phyloP scores from a whole-genome alignment of 2,888 invertebrate genomes.

The Chymomyza amoena region DNA sequence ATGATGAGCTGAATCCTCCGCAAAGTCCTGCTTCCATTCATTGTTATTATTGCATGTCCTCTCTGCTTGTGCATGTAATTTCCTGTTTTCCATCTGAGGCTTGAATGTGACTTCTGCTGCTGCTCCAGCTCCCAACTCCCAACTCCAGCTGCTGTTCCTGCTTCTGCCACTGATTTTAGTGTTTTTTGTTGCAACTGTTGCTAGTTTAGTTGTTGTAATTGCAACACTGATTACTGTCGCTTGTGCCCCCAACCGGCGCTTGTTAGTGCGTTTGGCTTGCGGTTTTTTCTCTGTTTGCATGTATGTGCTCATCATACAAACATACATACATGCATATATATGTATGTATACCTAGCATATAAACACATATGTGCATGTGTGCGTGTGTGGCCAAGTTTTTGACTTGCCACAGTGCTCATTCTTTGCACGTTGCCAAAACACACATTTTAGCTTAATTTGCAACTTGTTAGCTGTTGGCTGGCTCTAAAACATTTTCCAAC shows the following conservation, averaged over 20 bases:
- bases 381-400: conserved; percentile 35
- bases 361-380: conserved; percentile 7
- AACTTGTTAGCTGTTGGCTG: conserved; percentile 69
- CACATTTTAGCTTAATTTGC: conserved; percentile 67
- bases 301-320: not conserved
- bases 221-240: conserved; percentile 57
- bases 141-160: not conserved
- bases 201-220: conserved; percentile 35
- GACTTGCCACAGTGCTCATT: conserved; percentile 27
- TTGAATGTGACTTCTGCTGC: not conserved
- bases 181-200: conserved; percentile 21
- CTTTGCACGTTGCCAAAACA: conserved; percentile 59
- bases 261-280: conserved; percentile 68
- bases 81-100: conserved; percentile 33
- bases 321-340: too few relatives aligned
- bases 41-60: conserved; percentile 56
- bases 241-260: conserved; percentile 24
- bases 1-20: conserved; percentile 34
- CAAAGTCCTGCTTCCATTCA: conserved; percentile 17
- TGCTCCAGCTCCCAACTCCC: too few relatives aligned
- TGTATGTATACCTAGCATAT: not conserved
- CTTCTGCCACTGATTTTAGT: conserved; percentile 12
- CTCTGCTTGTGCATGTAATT: conserved; percentile 56
- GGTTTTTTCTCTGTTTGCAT: conserved; percentile 44
- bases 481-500: conserved; percentile 45